Percentiles rank a stretch among this genome's conserved stretches.
These are phyloP conservation scores for Yponomeuta malinellus DNA, from an alignment of 2,888 invertebrate genomes.

Conservation along the genomic window DNA sequence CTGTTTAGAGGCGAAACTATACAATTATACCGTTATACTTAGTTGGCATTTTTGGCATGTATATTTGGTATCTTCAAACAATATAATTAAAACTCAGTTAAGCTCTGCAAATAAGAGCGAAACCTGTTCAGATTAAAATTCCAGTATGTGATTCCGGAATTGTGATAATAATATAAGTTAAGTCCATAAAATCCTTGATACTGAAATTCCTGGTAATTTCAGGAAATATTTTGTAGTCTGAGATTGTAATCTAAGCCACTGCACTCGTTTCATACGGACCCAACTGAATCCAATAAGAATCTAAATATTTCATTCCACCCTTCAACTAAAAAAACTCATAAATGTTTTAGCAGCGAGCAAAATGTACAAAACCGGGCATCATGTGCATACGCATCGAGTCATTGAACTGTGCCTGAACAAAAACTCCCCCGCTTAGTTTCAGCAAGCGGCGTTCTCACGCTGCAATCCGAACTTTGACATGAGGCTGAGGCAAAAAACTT, in stretches of 20 bases:
- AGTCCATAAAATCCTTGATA: too few species aligned
- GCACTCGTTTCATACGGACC: neutral
- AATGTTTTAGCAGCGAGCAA: conserved; percentile 3
- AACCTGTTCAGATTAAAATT: too few species aligned
- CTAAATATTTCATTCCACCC: conserved; percentile 1
- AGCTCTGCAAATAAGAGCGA: too few species aligned
- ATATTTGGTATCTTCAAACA: too few species aligned
- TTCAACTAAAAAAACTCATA: neutral
- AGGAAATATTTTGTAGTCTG: neutral
- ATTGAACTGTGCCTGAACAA: conserved; percentile 62
- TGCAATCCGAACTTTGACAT: conserved; percentile 57
- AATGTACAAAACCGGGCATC: neutral
- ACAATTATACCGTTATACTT: too few species aligned
- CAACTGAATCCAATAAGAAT: neutral
- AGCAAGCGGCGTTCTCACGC: conserved; percentile 46
- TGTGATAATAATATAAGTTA: too few species aligned
- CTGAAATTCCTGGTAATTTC: too few species aligned
- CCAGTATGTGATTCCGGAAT: too few species aligned
- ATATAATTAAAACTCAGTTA: too few species aligned
- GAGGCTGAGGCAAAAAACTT: conserved; percentile 46
- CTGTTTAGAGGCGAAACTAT: too few species aligned
- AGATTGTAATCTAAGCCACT: neutral
- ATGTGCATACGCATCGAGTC: conserved; percentile 47
- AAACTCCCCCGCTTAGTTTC: conserved; percentile 65
- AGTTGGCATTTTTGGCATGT: too few species aligned